Evolutionary conservation across 2,888 invertebrate species (phyloP), one percentile per base, ranked within the genome.

Genomic region (Perizoma flavofasciatum): DNA sequence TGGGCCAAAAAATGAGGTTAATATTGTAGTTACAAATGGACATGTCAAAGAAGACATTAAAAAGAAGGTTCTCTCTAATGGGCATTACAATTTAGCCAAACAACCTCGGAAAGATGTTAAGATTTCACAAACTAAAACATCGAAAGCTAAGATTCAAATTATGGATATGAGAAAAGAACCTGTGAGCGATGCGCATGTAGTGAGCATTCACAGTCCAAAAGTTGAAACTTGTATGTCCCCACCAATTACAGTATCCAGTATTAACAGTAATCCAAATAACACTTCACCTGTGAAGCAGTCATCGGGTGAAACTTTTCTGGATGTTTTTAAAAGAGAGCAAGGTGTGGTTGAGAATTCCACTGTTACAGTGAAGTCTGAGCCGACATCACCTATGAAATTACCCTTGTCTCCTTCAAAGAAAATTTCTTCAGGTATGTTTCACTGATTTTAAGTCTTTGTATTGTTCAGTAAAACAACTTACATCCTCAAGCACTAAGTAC

Each of bases 271-370:
- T 75, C 69, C 76, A 51, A 85, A 72, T 72, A 82, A 73, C 35
- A 56, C 67, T n/a, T 63, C 72, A 33, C 62, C 73, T 39, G 68
- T 69, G 44, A 85, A 84, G 62, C 74, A 71, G 45, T 64, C 75
- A 49, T 78, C 73, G 1, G 61, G 79, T 6, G 89, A 89, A 72
- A 91, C 90, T 6, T 92, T 90, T 78, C 74, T 92, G 65, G 92
- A 92, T 87, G 92, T 92, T 45, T 92, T 90, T 67, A 91, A 91
- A 65, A 83, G 91, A 73, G 92, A 91, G 68, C 91, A 91, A 69
- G 88, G 89, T 35, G 71, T 86, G 55, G 76, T 82, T 59, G 83
- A 81, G 53, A 79, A 74, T 61, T 56, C 67, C 35, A 52, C 69
- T 39, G 67, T 77, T 40, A 68, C 72, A 59, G 71, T 82, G n/a